Conservation (phyloP, 2,888 invertebrate species). For the Chelonus formosanus region DNA sequence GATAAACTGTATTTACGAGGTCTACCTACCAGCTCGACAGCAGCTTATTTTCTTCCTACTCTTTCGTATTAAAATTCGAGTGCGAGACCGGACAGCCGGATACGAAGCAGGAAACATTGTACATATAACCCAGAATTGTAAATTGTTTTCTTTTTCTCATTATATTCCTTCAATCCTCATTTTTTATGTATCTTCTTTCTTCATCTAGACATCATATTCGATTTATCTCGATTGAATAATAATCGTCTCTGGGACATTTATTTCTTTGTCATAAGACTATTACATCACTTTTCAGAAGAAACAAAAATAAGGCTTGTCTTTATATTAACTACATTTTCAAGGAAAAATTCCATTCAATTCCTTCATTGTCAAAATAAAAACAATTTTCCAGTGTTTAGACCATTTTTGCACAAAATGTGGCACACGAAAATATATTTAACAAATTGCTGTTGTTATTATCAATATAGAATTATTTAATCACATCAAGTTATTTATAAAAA, state of each 20-base stretch:
- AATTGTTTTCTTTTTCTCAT: constrained; percentile 5
- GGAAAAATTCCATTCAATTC: too few species aligned
- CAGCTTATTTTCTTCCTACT: constrained; percentile 25
- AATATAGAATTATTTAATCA: too few species aligned
- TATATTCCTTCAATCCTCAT: not conserved
- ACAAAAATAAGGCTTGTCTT: too few species aligned
- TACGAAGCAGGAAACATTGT: constrained; percentile 8
- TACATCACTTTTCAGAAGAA: too few species aligned
- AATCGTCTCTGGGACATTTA: not conserved
- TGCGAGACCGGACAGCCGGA: constrained; percentile 23
- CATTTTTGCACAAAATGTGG: too few species aligned
- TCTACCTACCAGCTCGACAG: constrained; percentile 47
- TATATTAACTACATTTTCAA: too few species aligned
- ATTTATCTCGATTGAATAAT: not conserved
- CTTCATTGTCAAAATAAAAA: too few species aligned
- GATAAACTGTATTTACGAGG: constrained; percentile 63
- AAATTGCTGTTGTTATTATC: too few species aligned
- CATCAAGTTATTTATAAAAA: too few species aligned
- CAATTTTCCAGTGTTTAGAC: too few species aligned
- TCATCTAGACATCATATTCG: not conserved
- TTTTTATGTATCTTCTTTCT: constrained; percentile 16
- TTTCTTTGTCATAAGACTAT: too few species aligned
- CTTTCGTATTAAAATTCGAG: constrained; percentile 42
- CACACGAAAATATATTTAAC: too few species aligned
- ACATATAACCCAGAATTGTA: constrained; percentile 4